Base-by-base conservation (phyloP, 2,888 invertebrate genomes). In the Mimas tiliae region DNA sequence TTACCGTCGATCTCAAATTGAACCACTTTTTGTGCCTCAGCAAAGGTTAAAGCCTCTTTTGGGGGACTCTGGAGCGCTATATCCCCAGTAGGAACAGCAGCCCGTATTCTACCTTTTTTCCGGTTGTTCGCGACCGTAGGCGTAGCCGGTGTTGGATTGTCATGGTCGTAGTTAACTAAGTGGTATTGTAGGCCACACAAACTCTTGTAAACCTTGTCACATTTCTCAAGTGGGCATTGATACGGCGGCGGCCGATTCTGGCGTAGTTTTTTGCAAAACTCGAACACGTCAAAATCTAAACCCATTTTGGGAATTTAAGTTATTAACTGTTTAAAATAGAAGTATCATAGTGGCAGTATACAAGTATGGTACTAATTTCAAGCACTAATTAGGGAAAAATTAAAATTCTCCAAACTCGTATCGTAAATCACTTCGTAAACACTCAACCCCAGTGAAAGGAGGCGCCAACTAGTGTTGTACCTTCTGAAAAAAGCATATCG, bases 1-100 rank as follows among this genome's bases (percentile, higher is more conserved):
- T 96, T 95, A 0, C 97, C 97, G 84, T 97, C 96, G n/a, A 97
- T 94, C 81, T 98, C 97, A 80, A 98, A 96, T 84, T 97, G 97
- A 0, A 98, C 97, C 72, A 97, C 95, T 90, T 96, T 96, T 83
- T 97, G 97, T 2, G 97, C 96, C 82, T 98, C 97, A 42, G 97
- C 97, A 82, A 97, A 97, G 14, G 97, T 96, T 63, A 98, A 90
- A 14, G 96, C 96, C 82, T 97, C 96, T 75, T 95, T 95, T 1
- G 94, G 94, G 11, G 94, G 94, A 68, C 94, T 90, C 72, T 92
- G 93, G 4, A 94, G 84, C 1, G 90, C 92, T 67, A 94, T 90
- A 69, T 94, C 93, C 0, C 94, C 95, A 65, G 95, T 95, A 21
- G 94, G 94, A 52, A 95, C 95, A 50, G 95, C 94, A 42, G 94